Evolutionary conservation across 92 coral and sea anemone genomes (phyloP).

Genomic region (Actinernus sp.): DNA sequence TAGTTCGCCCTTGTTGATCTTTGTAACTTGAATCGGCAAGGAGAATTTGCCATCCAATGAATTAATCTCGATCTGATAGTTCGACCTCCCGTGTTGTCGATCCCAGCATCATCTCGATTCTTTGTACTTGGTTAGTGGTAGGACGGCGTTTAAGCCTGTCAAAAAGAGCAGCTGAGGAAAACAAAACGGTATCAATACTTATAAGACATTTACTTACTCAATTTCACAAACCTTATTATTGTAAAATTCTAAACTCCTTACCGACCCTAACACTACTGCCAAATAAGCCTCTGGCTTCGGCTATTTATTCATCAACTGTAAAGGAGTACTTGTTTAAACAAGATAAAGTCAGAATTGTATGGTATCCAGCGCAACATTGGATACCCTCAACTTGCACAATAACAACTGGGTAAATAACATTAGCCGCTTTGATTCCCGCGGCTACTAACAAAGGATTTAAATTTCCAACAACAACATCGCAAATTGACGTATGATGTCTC

Average conservation of each 20-base stretch:
- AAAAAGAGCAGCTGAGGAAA: constrained; percentile 57
- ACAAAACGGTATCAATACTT: constrained; percentile 71
- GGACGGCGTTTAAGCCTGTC: constrained; percentile 49
- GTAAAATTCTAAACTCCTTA: too few relatives aligned
- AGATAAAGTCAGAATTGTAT: too few relatives aligned
- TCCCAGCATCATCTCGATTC: constrained; percentile 67
- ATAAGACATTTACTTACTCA: too few relatives aligned
- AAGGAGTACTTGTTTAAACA: too few relatives aligned
- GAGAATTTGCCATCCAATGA: too few relatives aligned
- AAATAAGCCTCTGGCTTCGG: too few relatives aligned
- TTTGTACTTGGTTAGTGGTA: constrained; percentile 40
- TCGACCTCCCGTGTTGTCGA: constrained; percentile 43
- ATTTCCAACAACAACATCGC: constrained; percentile 5
- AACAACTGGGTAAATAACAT: constrained; percentile 66
- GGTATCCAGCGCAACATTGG: constrained; percentile 61
- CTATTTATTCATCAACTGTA: too few relatives aligned
- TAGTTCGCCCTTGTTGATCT: constrained; percentile 37
- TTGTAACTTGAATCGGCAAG: constrained; percentile 27
- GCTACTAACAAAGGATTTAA: constrained; percentile 60
- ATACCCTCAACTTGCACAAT: constrained; percentile 46
- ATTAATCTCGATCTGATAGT: too few relatives aligned
- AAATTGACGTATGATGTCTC: too few relatives aligned
- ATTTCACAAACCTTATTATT: too few relatives aligned
- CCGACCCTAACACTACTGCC: too few relatives aligned
- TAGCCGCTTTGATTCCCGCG: constrained; percentile 33